These are phyloP conservation scores for Gonioctena quinquepunctata DNA, from an alignment of 1,140 invertebrate genomes.

Conservation along the genomic window DNA sequence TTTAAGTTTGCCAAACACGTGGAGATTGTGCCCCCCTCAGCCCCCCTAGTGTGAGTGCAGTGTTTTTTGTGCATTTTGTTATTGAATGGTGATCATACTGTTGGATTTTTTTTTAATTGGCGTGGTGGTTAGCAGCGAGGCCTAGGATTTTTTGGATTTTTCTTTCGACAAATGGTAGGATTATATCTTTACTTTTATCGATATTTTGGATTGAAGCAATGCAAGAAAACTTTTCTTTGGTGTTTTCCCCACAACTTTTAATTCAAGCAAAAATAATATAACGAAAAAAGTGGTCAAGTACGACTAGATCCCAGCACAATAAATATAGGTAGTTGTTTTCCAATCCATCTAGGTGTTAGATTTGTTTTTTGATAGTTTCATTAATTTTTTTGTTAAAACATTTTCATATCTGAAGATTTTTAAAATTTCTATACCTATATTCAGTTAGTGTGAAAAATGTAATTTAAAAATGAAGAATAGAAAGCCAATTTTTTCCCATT, in stretches of 20 bases:
- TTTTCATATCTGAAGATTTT: no score
- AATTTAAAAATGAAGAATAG: no score
- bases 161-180: slow-evolving; percentile 47
- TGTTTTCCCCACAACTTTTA: background rate
- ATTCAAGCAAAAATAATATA: background rate
- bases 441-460: no score
- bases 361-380: no score
- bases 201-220: background rate
- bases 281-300: background rate
- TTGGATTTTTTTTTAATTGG: slow-evolving; percentile 18
- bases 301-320: background rate
- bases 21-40: slow-evolving; percentile 32
- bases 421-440: no score
- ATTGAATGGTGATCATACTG: background rate
- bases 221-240: no score
- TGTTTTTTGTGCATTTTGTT: slow-evolving; percentile 25
- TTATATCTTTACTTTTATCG: background rate
- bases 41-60: slow-evolving; percentile 21
- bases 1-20: slow-evolving; percentile 41
- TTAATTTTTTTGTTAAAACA: no score
- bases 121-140: slow-evolving; percentile 28
- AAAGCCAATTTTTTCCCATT: no score
- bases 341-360: no score
- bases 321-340: background rate
- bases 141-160: slow-evolving; percentile 38